Evolutionary conservation across 2,113 vertebrate genomes (phyloP).

Genomic region (Struthio camelus): DNA sequence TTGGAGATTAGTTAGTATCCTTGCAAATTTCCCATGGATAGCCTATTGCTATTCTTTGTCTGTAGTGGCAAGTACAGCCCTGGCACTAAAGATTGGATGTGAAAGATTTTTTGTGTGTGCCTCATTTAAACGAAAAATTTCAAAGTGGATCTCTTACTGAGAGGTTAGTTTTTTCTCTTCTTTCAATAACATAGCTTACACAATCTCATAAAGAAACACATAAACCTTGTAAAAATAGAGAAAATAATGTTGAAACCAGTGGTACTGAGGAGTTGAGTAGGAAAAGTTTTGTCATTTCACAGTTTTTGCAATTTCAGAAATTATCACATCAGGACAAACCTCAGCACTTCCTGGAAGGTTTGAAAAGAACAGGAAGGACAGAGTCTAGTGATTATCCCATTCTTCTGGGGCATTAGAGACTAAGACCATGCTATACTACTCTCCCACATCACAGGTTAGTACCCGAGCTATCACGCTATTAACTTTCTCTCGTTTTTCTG

Average conservation of each 20-base stretch:
- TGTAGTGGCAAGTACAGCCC: neutral
- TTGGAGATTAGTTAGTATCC: neutral
- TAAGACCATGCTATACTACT: neutral
- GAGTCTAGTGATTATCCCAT: neutral
- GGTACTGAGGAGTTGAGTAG: neutral
- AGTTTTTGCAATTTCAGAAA: neutral
- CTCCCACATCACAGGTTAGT: neutral
- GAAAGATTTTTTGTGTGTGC: neutral
- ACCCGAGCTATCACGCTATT: neutral
- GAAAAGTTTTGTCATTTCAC: neutral
- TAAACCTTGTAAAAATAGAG: neutral
- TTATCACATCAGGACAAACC: neutral
- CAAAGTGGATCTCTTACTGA: neutral
- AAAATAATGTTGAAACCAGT: neutral
- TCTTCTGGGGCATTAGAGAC: neutral
- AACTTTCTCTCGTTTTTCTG: neutral
- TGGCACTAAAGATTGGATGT: neutral
- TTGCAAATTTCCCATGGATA: neutral
- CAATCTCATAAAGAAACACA: neutral
- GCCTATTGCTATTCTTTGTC: neutral
- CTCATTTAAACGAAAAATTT: neutral
- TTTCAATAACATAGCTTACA: neutral
- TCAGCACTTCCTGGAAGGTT: neutral
- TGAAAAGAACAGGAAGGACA: neutral
- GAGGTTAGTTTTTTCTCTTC: neutral